Percentiles rank a stretch among this genome's conserved stretches.
phyloP scores from a whole-genome alignment of 1,140 invertebrate genomes.

The Dendrolimus kikuchii region DNA sequence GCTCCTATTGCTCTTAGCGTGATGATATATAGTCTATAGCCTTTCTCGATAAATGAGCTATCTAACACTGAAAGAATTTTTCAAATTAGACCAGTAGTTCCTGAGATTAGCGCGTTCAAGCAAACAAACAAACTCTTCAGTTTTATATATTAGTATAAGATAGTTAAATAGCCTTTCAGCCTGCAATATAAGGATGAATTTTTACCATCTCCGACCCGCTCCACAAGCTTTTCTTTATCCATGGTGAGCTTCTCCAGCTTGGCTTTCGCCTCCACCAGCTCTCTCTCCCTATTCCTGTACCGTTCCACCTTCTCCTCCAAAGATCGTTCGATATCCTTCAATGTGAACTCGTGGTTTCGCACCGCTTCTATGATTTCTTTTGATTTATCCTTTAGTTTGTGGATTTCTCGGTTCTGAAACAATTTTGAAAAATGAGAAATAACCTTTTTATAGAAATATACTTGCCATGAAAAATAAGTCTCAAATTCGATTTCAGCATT shows the following conservation, averaged over 20 bases:
- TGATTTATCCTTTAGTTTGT: constrained; percentile 38
- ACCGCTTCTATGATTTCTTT: constrained; percentile 43
- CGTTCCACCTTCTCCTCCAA: constrained; percentile 58
- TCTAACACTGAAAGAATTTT: too few relatives aligned
- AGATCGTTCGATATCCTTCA: constrained; percentile 65
- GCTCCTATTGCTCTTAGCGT: too few relatives aligned
- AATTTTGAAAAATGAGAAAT: not conserved
- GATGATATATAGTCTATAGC: too few relatives aligned
- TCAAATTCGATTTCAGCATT: too few relatives aligned
- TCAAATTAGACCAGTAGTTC: too few relatives aligned
- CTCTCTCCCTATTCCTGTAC: constrained; percentile 55
- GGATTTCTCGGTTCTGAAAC: constrained; percentile 49
- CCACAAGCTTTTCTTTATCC: constrained; percentile 56
- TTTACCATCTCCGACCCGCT: constrained; percentile 69
- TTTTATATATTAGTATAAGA: too few relatives aligned
- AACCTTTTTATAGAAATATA: not conserved
- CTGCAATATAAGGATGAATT: constrained; percentile 5
- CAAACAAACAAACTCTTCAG: too few relatives aligned
- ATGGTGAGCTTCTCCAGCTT: constrained; percentile 71
- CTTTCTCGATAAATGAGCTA: too few relatives aligned
- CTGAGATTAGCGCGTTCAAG: too few relatives aligned
- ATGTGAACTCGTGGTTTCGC: constrained; percentile 38
- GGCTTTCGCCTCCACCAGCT: constrained; percentile 56
- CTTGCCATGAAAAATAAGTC: not conserved
- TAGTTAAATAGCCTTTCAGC: too few relatives aligned